These are phyloP conservation scores for Saimiri boliviensis DNA, from an alignment of 2,113 vertebrate genomes.

Conservation along the genomic window DNA sequence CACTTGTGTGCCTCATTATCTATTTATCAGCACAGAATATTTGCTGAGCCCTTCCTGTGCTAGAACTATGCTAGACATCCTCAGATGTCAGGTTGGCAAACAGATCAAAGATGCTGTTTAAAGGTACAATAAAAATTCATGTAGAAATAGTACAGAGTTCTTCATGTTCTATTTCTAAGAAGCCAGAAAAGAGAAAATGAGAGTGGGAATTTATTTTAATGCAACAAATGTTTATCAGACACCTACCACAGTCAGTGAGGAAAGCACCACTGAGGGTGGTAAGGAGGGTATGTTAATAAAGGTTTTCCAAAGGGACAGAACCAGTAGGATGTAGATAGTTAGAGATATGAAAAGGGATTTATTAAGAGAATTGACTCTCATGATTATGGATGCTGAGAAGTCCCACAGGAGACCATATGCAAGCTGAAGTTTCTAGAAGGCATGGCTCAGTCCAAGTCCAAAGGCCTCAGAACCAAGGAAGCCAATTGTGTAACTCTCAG, in stretches of 20 bases:
- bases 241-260: not conserved
- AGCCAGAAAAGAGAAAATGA: not conserved
- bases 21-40: conserved; percentile 46
- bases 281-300: not conserved
- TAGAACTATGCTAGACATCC: not conserved
- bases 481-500: not conserved
- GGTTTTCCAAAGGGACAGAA: not conserved
- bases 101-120: conserved; percentile 37
- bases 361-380: not conserved
- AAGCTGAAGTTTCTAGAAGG: not conserved
- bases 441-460: not conserved
- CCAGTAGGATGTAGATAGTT: not conserved
- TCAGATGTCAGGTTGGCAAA: conserved; percentile 8
- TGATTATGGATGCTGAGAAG: not conserved
- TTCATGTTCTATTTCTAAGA: not conserved
- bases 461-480: not conserved
- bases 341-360: not conserved
- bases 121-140: conserved; percentile 2
- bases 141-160: not conserved
- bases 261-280: not conserved
- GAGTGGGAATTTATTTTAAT: not conserved
- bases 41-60: not conserved
- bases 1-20: not conserved
- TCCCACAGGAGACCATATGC: not conserved
- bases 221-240: not conserved